Percentiles rank a stretch among this genome's conserved stretches.
phyloP scores from a whole-genome alignment of 1,140 invertebrate species.

The Ericerus pela region DNA sequence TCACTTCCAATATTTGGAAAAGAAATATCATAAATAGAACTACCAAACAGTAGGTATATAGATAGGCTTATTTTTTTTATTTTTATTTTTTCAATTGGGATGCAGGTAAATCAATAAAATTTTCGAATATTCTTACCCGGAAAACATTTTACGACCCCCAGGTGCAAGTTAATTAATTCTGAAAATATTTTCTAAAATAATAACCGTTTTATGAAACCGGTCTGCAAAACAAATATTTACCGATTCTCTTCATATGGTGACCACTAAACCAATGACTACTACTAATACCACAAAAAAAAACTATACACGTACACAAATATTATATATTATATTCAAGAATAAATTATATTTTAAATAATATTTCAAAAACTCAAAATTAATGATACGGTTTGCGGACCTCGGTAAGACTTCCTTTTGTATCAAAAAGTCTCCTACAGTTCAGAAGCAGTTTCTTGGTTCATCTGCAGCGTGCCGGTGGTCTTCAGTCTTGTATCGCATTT shows the following conservation, averaged over 20 bases:
- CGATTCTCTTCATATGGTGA: not conserved
- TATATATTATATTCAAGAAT: not conserved
- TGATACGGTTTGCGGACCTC: conserved; percentile 1
- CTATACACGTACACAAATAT: not conserved
- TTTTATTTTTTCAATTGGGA: no score
- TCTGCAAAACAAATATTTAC: not conserved
- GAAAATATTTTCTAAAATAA: no score
- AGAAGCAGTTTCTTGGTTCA: conserved; percentile 2
- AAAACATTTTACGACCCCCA: no score
- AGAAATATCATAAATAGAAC: no score
- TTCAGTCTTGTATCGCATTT: not conserved
- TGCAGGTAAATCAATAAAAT: no score
- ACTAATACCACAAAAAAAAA: not conserved
- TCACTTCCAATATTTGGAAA: no score
- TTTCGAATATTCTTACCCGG: no score
- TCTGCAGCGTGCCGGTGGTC: not conserved
- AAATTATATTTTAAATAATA: conserved; percentile 1
- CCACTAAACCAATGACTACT: not conserved
- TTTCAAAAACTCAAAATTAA: conserved; percentile 5
- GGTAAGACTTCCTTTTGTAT: conserved; percentile 2
- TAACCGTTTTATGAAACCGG: not conserved
- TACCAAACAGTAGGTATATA: no score
- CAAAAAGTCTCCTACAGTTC: not conserved
- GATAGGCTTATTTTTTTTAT: no score
- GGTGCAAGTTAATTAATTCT: no score